Percentiles rank a stretch among this genome's conserved stretches.
Evolutionary conservation across 37 sponge, comb jelly and placozoan species (phyloP).

Genomic region (Lycopodina hypogea): DNA sequence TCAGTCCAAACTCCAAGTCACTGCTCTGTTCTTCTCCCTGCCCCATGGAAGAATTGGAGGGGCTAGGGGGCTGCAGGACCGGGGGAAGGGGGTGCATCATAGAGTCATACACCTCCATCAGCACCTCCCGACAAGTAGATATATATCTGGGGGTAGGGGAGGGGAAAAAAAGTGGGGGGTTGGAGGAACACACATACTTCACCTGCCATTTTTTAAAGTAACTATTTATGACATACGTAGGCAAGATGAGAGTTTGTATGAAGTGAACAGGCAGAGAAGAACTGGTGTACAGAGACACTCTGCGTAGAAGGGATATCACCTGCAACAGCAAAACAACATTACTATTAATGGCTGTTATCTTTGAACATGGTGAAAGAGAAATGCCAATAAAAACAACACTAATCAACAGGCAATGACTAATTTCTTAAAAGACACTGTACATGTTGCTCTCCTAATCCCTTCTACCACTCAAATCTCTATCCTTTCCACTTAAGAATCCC

Average conservation of each 20-base stretch:
- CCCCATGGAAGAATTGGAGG: slow-evolving; percentile 1
- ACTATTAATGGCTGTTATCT: not conserved
- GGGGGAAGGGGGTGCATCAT: slow-evolving; percentile 57
- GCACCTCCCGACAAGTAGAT: slow-evolving; percentile 15
- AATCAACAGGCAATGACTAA: too few relatives aligned
- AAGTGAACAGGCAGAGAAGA: slow-evolving; percentile 20
- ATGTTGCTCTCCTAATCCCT: too few relatives aligned
- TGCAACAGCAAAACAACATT: not conserved
- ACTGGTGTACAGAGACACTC: slow-evolving; percentile 29
- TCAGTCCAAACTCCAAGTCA: not conserved
- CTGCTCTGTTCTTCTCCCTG: not conserved
- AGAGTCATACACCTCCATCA: slow-evolving; percentile 33
- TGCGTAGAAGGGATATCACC: slow-evolving; percentile 37
- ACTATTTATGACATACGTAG: slow-evolving; percentile 11
- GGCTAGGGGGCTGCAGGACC: not conserved
- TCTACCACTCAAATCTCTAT: too few relatives aligned
- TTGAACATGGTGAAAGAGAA: too few relatives aligned
- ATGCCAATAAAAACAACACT: too few relatives aligned
- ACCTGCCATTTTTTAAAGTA: not conserved
- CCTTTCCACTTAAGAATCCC: not conserved
- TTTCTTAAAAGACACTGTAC: too few relatives aligned
- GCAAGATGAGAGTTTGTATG: slow-evolving; percentile 31
- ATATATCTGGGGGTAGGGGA: slow-evolving; percentile 8
- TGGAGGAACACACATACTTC: not conserved
- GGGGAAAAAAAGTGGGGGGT: not conserved